Conservation (phyloP, 1,140 invertebrate species). For the Listronotus bonariensis region DNA sequence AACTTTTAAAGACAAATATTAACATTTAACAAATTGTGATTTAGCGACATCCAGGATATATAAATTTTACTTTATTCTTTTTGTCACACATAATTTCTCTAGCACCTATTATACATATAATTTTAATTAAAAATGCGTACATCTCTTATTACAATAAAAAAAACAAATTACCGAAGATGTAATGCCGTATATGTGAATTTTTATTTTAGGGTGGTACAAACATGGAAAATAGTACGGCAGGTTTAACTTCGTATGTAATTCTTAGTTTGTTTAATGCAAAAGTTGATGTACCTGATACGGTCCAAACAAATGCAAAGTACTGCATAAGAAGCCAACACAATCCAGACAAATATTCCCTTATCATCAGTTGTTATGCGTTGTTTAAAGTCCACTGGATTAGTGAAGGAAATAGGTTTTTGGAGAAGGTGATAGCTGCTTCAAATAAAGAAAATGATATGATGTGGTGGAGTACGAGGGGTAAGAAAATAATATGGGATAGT, state of each 20-base stretch:
- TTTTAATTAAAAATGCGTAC: too few relatives aligned
- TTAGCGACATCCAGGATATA: too few relatives aligned
- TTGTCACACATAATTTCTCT: too few relatives aligned
- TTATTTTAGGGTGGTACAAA: slow-evolving; percentile 60
- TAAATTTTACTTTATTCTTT: too few relatives aligned
- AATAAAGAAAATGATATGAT: slow-evolving; percentile 43
- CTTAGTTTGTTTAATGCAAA: slow-evolving; percentile 66
- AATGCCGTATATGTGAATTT: too few relatives aligned
- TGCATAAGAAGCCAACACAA: slow-evolving; percentile 58
- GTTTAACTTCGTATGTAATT: slow-evolving; percentile 67
- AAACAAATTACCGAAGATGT: too few relatives aligned
- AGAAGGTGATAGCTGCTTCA: slow-evolving; percentile 42
- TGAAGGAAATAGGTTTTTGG: slow-evolving; percentile 44
- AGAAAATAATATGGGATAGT: neutral
- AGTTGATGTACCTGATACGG: slow-evolving; percentile 53
- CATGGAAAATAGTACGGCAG: slow-evolving; percentile 61
- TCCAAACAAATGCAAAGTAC: slow-evolving; percentile 59
- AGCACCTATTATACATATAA: too few relatives aligned
- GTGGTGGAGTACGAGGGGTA: slow-evolving; percentile 51
- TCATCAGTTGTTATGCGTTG: slow-evolving; percentile 66
- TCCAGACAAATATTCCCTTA: slow-evolving; percentile 60
- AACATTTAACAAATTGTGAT: too few relatives aligned
- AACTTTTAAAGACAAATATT: too few relatives aligned
- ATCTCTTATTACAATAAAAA: too few relatives aligned
- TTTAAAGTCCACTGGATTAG: slow-evolving; percentile 58